Base-by-base conservation (phyloP, 2,113 vertebrate genomes). In the Macquaria ambigua region DNA sequence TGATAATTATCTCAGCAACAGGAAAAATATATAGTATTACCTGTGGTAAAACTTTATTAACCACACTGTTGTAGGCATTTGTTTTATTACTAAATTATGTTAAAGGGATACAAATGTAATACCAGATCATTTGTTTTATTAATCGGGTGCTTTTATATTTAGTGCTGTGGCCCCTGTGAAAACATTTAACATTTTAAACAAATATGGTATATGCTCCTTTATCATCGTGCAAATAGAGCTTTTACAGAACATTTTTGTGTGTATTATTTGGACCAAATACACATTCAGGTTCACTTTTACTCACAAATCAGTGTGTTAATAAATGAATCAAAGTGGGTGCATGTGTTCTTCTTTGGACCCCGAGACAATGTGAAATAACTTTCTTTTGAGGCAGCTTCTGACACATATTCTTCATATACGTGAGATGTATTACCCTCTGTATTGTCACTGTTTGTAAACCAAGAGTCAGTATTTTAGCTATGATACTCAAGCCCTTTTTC, bases 341-440 rank as follows among this genome's bases (percentile, higher is more conserved):
- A 39, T 68, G 8, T 83, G 31, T 79, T 82, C 39, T 70, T 37
- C 74, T 85, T 88, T 81, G 34, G 74, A 83, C 82, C 85, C 92
- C 83, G 55, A 87, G 78, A 92, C 86, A 95, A 94, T 95, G 94
- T 95, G 95, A 95, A 95, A 83, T 77, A 56, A 83, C 34, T 63
- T 89, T 91, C 84, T 95, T 92, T 83, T 85, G 71, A 92, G 93
- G 95, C 93, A 95, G 95, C 93, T 96, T 94, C 81, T 86, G 87
- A 84, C 85, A 88, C 62, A 82, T 90, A 82, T 88, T 82, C 73
- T 89, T 85, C 56, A 87, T 90, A 89, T 88, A 84, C 62, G 8
- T 77, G 52, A 71, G 61, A 87, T 83, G 39, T 88, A 87, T 91
- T 74, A 79, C 61, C 48, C 56, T 79, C 81, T 95, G 82, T 92